Percentiles rank a stretch among this genome's conserved stretches.
These are phyloP conservation scores for Thunnus maccoyii DNA, from an alignment of 2,113 vertebrate species.

Conservation along the genomic window DNA sequence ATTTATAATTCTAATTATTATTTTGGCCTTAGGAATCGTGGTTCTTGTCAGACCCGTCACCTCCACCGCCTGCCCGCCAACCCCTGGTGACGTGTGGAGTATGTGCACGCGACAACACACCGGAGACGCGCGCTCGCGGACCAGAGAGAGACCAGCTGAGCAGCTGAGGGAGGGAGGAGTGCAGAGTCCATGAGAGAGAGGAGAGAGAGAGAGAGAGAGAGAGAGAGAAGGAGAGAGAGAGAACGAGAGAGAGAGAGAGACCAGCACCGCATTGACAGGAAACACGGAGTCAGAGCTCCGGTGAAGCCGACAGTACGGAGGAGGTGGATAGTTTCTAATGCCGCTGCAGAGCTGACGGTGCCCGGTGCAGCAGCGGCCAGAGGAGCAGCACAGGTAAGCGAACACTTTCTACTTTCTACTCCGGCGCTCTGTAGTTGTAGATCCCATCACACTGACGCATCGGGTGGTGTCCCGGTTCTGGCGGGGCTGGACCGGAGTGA, in stretches of 20 bases:
- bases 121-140: constrained; percentile 36
- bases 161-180: background rate
- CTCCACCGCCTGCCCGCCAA: background rate
- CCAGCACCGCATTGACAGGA: constrained; percentile 41
- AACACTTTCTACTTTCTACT: constrained; percentile 6
- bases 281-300: constrained; percentile 34
- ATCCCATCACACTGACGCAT: constrained; percentile 50
- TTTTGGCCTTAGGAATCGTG: too few relatives aligned
- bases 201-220: constrained; percentile 32
- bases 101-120: constrained; percentile 36
- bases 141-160: constrained; percentile 29
- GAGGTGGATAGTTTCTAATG: constrained; percentile 32
- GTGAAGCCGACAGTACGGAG: constrained; percentile 28
- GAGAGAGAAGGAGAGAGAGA: constrained; percentile 21
- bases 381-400: constrained; percentile 63
- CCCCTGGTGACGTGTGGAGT: constrained; percentile 22
- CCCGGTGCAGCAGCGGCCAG: constrained; percentile 39
- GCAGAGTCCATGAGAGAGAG: constrained; percentile 4
- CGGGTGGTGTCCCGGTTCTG: constrained; percentile 60
- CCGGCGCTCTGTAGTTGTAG: background rate
- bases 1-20: too few relatives aligned
- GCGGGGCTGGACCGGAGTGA: background rate
- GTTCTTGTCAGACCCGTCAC: too few relatives aligned
- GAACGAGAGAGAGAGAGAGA: constrained; percentile 25
- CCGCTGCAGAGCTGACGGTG: constrained; percentile 56